Conservation (phyloP, 2,113 vertebrate species). For the Lampris megalopsis region DNA sequence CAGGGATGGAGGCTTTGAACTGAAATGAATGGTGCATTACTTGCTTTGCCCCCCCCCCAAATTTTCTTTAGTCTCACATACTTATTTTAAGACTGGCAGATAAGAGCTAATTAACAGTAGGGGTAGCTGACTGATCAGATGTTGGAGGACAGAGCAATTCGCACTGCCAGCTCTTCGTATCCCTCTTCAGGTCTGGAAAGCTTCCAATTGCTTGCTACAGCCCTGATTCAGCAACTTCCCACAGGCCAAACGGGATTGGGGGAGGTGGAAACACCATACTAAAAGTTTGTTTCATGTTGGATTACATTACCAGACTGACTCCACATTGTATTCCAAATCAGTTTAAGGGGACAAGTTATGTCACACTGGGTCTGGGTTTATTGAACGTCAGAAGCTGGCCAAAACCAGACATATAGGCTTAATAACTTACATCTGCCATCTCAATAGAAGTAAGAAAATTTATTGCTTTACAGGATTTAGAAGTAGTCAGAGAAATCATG, state of each 20-base stretch:
- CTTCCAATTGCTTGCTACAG: conserved; percentile 88
- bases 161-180: conserved; percentile 81
- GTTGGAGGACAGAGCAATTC: conserved; percentile 81
- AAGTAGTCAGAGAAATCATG: neutral
- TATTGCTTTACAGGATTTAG: too few species aligned
- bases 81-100: conserved; percentile 36
- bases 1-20: neutral
- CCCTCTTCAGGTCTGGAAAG: conserved; percentile 86
- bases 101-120: conserved; percentile 56
- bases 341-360: neutral
- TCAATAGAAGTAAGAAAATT: neutral
- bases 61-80: neutral
- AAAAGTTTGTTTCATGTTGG: conserved; percentile 77
- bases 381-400: neutral
- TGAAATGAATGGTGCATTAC: neutral
- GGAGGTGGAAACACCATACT: conserved; percentile 71
- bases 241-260: conserved; percentile 65
- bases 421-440: neutral
- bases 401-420: too few species aligned
- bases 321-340: conserved; percentile 33
- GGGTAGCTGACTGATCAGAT: conserved; percentile 81
- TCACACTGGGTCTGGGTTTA: neutral
- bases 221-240: conserved; percentile 88
- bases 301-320: conserved; percentile 75
- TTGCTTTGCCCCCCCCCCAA: neutral